Evolutionary conservation across 1,140 invertebrate genomes (phyloP), one percentile per base, ranked within the genome.

Genomic region (Solenopsis invicta): DNA sequence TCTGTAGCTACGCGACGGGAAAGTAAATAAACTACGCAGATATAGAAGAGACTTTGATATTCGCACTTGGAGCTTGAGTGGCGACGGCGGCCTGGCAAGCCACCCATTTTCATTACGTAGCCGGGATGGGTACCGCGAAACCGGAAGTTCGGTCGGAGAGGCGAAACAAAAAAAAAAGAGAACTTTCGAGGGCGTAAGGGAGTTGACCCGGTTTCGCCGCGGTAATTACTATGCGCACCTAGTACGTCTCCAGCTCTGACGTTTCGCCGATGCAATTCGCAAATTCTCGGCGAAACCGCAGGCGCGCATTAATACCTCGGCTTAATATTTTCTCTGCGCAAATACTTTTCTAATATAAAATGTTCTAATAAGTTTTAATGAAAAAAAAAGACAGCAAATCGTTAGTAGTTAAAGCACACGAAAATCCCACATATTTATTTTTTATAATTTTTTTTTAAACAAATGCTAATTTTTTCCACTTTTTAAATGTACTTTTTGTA

Each of bases 181-280:
- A 86, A 88, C 54, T 72, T 86, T 80, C 29, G 66, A 71, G 37
- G 81, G 66, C 48, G 56, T 77, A 77, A 78, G 74, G 50, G 66
- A 64, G 50, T 34, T 72, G 87, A 88, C 75, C 84, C 50, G 45
- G 84, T 88, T 88, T 80, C 24, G 41, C 48, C 37, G 54, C 56
- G 74, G 45, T 88, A 88, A 80, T 88, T 88, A 86, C 87, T 69
- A 86, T 56, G 54, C 72, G 52, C 41, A 45, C 37, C 34, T 54
- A 62, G 71, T 62, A 52, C 69, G 54, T 84, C 69, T 74, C 54
- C 69, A 54, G 41, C 54, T 74, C 69, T 84, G 69, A 87, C 80
- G 69, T 87, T 87, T 87, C 61, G 21, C 80, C 71, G 86, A 85
- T 85, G 64, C 69, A 75, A 72, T 82, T 82, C 67, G 66, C 52